Conservation (phyloP, 2,888 invertebrate species). For the Drosophila barbarae region DNA sequence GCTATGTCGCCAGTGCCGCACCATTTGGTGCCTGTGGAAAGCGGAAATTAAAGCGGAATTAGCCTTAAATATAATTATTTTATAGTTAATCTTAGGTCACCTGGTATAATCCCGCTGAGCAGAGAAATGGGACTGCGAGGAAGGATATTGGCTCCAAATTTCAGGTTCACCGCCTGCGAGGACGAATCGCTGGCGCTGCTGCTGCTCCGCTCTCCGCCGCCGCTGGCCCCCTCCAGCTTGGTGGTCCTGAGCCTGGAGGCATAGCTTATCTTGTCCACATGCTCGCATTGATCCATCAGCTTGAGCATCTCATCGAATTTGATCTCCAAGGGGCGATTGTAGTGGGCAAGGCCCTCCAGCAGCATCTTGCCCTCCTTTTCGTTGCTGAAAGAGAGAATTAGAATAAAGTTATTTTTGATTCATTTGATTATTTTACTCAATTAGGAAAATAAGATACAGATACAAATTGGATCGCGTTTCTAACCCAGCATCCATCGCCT, state of each 20-base stretch:
- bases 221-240: conserved; percentile 59
- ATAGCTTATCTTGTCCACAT: conserved; percentile 81
- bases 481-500: too few relatives aligned
- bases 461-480: too few relatives aligned
- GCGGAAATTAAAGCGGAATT: not conserved
- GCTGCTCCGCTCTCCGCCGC: conserved; percentile 40
- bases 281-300: conserved; percentile 89
- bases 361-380: conserved; percentile 85
- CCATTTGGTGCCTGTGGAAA: conserved; percentile 89
- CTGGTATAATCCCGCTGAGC: conserved; percentile 90
- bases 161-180: conserved; percentile 66
- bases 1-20: conserved; percentile 95
- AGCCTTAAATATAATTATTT: too few relatives aligned
- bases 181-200: conserved; percentile 14
- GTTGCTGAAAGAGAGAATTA: conserved; percentile 81
- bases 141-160: conserved; percentile 79
- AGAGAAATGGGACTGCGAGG: conserved; percentile 86
- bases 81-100: conserved; percentile 78
- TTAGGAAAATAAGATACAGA: too few relatives aligned
- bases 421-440: too few relatives aligned
- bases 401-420: too few relatives aligned
- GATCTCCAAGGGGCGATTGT: conserved; percentile 84
- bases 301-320: conserved; percentile 88
- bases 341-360: conserved; percentile 83
- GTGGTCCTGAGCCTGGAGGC: conserved; percentile 49